phyloP scores from a whole-genome alignment of 1,140 invertebrate genomes.

The Monomorium pharaonis region DNA sequence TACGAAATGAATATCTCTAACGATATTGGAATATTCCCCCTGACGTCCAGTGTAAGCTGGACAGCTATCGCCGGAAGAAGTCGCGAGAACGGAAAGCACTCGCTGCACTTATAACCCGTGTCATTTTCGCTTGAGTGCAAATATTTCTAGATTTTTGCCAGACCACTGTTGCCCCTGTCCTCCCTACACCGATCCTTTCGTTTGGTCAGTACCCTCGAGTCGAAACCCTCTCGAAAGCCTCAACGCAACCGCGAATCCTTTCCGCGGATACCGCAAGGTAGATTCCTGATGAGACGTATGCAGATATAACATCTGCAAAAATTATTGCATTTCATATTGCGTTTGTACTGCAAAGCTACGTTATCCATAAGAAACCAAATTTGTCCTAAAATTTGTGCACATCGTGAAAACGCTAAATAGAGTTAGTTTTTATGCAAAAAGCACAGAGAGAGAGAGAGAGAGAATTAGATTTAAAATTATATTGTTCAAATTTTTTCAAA shows the following conservation, averaged over 20 bases:
- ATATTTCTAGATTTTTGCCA: conserved; percentile 74
- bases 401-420: neutral
- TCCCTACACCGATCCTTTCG: neutral
- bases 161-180: conserved; percentile 5
- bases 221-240: conserved; percentile 37
- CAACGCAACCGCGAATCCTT: conserved; percentile 28
- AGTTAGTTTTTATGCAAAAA: neutral
- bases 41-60: conserved; percentile 23
- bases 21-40: conserved; percentile 81
- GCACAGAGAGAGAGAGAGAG: neutral
- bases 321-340: neutral
- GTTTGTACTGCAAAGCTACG: neutral
- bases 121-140: conserved; percentile 76
- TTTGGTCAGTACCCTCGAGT: neutral
- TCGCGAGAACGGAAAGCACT: conserved; percentile 35
- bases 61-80: conserved; percentile 12
- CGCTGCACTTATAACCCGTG: conserved; percentile 64
- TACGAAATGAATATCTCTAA: conserved; percentile 83
- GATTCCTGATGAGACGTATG: conserved; percentile 11
- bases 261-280: conserved; percentile 2
- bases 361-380: neutral
- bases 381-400: neutral
- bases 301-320: neutral
- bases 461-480: neutral
- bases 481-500: neutral